Conservation (phyloP, 1,140 invertebrate species). For the Micrasema minimum region DNA sequence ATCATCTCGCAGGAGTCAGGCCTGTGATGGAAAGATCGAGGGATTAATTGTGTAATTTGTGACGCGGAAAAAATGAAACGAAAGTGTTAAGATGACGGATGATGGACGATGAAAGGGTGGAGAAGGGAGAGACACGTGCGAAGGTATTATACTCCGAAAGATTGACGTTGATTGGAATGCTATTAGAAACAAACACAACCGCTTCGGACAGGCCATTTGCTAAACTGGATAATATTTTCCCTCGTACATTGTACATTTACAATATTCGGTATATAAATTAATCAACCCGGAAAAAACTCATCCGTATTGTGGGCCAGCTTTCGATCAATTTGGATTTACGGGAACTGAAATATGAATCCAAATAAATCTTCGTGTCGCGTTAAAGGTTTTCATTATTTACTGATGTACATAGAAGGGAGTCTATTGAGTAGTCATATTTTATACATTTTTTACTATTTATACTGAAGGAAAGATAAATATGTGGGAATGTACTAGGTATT, state of each 20-base stretch:
- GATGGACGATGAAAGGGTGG: not conserved
- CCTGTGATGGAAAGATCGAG: not conserved
- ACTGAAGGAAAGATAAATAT: no score
- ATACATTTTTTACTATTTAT: no score
- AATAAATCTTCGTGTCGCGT: slow-evolving; percentile 3
- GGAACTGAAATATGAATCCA: slow-evolving; percentile 12
- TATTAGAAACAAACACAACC: slow-evolving; percentile 35
- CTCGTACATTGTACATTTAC: slow-evolving; percentile 1
- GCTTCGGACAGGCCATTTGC: slow-evolving; percentile 31
- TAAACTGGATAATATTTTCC: slow-evolving; percentile 15
- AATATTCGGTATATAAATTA: slow-evolving; percentile 16
- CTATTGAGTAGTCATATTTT: no score
- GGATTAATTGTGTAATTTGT: slow-evolving; percentile 8
- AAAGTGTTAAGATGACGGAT: slow-evolving; percentile 36
- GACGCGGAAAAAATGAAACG: slow-evolving; percentile 30
- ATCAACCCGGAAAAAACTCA: slow-evolving; percentile 13
- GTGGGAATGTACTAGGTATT: no score
- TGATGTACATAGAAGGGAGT: no score
- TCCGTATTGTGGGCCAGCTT: not conserved
- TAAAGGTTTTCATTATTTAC: no score
- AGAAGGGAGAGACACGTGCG: slow-evolving; percentile 4
- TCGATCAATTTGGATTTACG: not conserved
- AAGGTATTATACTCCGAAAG: slow-evolving; percentile 23
- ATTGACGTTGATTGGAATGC: slow-evolving; percentile 37
- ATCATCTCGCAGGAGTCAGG: no score